Evolutionary conservation across 2,797 vertebrate species (phyloP), one percentile per base, ranked within the genome.

Genomic region (Cyprinodon diabolis): DNA sequence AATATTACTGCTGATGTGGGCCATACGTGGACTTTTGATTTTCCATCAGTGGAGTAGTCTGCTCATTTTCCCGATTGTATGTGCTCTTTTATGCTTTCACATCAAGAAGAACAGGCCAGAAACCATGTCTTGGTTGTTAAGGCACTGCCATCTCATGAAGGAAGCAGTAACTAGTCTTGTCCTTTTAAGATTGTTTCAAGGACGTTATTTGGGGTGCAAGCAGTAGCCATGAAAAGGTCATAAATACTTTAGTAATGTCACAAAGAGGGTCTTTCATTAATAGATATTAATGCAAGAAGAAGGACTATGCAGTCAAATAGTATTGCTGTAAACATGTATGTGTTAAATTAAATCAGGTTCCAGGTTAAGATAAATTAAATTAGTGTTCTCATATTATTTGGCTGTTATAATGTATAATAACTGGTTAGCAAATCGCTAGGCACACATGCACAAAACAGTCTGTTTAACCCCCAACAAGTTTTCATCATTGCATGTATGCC

Each of bases 151-250:
- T 85, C 85, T 81, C 60, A 49, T 69, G 69, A 79, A 63, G 65
- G 72, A 73, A 79, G 66, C 69, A 9, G 60, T 6, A 77, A 68
- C 74, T 43, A 48, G 30, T 4, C 51, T 15, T 65, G 68, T 85
- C 83, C 73, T 90, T 86, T 90, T 65, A 89, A 83, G 80, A 68
- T 23, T 8, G n/a, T 75, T 70, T 83, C 69, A 68, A 82, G 74
- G 87, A 90, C 85, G 89, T 89, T 82, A 84, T 79, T 69, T 55
- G 25, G 35, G 51, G 69, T 77, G 77, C 70, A 72, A 69, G 82
- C 60, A 83, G 82, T 72, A 82, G 71, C 82, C 65, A 78, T 79
- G 4, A 70, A 87, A 89, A 90, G 84, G 85, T 90, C 87, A 86
- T n/a, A 21, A 68, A 77, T 74, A 79, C 35, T 51, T 73, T 58